Percentiles rank a stretch among this genome's conserved stretches.
Evolutionary conservation across 2,888 invertebrate species (phyloP).

Genomic region (Trichogramma dendrolimi): DNA sequence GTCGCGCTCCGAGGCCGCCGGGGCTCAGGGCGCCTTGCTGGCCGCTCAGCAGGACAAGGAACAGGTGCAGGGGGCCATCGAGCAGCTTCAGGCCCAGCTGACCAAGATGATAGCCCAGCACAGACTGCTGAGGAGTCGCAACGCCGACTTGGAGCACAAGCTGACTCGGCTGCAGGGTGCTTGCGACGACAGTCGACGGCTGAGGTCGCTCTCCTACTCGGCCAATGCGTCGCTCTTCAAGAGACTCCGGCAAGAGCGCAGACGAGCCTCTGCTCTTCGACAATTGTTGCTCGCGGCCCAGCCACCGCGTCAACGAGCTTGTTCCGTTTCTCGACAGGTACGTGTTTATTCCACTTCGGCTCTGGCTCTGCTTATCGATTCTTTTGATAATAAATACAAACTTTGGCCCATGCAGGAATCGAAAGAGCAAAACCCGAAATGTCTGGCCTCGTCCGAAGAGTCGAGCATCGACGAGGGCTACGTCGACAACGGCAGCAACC

Average conservation of each 20-base stretch:
- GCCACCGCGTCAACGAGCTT: slow-evolving; percentile 12
- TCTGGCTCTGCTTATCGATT: too few relatives aligned
- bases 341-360: too few relatives aligned
- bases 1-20: slow-evolving; percentile 35
- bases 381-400: too few relatives aligned
- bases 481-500: slow-evolving; percentile 37
- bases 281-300: not conserved
- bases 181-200: slow-evolving; percentile 36
- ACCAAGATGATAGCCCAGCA: slow-evolving; percentile 42
- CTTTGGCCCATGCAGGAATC: slow-evolving; percentile 33
- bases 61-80: slow-evolving; percentile 42
- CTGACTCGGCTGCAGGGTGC: slow-evolving; percentile 35
- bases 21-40: slow-evolving; percentile 33
- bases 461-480: slow-evolving; percentile 43
- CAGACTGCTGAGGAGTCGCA: slow-evolving; percentile 37
- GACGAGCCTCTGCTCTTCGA: slow-evolving; percentile 33
- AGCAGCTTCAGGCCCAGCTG: slow-evolving; percentile 37
- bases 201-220: slow-evolving; percentile 35
- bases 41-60: slow-evolving; percentile 37
- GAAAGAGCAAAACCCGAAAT: slow-evolving; percentile 28
- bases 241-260: slow-evolving; percentile 37
- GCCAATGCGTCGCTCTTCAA: slow-evolving; percentile 38
- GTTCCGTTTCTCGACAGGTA: slow-evolving; percentile 5
- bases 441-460: slow-evolving; percentile 33
- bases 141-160: slow-evolving; percentile 38